Evolutionary conservation across 2,888 invertebrate genomes (phyloP).

Genomic region (Poecilus cupreus): DNA sequence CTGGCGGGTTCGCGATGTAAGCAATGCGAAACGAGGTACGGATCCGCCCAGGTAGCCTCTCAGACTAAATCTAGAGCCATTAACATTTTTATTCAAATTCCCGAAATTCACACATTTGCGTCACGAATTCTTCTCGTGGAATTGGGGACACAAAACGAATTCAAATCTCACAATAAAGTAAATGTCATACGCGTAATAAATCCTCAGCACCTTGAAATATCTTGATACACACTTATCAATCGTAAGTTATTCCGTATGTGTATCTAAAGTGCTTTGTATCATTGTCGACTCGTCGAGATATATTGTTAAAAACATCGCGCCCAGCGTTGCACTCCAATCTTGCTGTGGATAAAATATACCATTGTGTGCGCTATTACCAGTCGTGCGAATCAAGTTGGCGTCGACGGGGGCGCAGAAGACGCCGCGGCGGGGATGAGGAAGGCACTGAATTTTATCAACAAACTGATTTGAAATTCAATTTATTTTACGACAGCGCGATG

Average conservation of each 20-base stretch:
- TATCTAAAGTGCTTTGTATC: conserved; percentile 40
- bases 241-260: conserved; percentile 33
- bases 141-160: background rate
- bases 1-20: background rate
- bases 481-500: conserved; percentile 66
- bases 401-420: conserved; percentile 25
- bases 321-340: conserved; percentile 51
- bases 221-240: conserved; percentile 34
- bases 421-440: conserved; percentile 12
- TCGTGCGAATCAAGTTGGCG: conserved; percentile 52
- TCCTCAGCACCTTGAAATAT: background rate
- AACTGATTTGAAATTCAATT: conserved; percentile 68
- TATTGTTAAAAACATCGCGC: conserved; percentile 42
- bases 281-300: conserved; percentile 41
- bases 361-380: conserved; percentile 45
- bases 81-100: conserved; percentile 27
- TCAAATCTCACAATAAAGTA: background rate
- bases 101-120: background rate
- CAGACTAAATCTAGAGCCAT: conserved; percentile 18
- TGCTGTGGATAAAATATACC: conserved; percentile 54
- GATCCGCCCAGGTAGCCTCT: conserved; percentile 8
- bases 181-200: conserved; percentile 17
- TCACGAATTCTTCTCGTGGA: background rate
- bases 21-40: background rate
- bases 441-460: conserved; percentile 66